A percentile compares a stretch with the other conserved stretches of the same genome.
Conservation (phyloP, 1,140 invertebrate species). For the Araneus ventricosus region DNA sequence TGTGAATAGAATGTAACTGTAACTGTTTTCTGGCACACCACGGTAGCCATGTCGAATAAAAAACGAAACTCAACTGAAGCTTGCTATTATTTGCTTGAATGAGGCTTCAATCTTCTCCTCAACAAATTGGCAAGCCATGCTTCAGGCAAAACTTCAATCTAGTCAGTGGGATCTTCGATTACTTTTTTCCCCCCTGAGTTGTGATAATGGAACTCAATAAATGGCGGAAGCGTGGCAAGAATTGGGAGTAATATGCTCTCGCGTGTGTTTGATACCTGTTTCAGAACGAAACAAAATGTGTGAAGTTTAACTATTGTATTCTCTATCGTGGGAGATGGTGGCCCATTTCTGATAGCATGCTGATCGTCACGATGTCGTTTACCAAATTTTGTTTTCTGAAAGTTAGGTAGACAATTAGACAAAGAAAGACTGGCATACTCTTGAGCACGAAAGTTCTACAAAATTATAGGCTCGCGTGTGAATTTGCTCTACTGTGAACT, state of each 20-base stretch:
- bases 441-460: not conserved
- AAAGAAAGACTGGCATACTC: not conserved
- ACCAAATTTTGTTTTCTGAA: not conserved
- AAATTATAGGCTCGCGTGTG: not conserved
- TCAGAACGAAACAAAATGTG: not conserved
- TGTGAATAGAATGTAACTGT: not conserved
- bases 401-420: not conserved
- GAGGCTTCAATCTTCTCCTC: not conserved
- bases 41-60: not conserved
- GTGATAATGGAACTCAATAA: not conserved
- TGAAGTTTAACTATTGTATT: not conserved
- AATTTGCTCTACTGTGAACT: too few relatives aligned
- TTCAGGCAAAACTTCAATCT: not conserved
- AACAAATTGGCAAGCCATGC: not conserved
- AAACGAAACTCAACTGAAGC: not conserved
- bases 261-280: not conserved
- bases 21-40: not conserved
- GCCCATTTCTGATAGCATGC: not conserved
- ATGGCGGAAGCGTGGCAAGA: not conserved
- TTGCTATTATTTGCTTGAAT: slow-evolving; percentile 15
- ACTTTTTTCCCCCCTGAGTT: not conserved
- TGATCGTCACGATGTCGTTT: not conserved
- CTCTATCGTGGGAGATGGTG: not conserved
- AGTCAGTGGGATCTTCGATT: not conserved
- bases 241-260: not conserved